Percentiles rank a stretch among this genome's conserved stretches.
Conservation (phyloP, 2,797 vertebrate genomes). For the Anniella stebbinsi region DNA sequence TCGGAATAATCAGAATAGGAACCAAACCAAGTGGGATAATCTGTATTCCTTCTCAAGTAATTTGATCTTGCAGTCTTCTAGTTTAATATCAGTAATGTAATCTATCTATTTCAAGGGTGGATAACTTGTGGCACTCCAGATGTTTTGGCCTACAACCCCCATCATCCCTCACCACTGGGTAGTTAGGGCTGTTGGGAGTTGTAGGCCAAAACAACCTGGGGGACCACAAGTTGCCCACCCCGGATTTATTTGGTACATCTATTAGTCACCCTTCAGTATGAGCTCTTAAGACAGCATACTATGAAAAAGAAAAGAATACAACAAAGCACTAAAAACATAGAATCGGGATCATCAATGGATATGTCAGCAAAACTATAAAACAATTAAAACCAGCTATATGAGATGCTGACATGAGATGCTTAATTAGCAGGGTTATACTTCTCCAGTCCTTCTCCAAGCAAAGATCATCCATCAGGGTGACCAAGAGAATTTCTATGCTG, state of each 20-base stretch:
- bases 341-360: neutral
- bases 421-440: neutral
- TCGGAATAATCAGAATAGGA: conserved; percentile 53
- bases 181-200: no score
- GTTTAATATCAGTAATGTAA: conserved; percentile 15
- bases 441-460: neutral
- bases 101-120: neutral
- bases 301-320: neutral
- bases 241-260: neutral
- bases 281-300: neutral
- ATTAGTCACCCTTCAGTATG: neutral
- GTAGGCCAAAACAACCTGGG: no score
- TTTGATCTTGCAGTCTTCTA: conserved; percentile 16
- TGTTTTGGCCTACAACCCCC: no score
- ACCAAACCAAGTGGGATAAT: conserved; percentile 46
- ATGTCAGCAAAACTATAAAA: neutral
- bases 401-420: neutral
- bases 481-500: neutral
- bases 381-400: no score
- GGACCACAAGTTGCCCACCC: no score
- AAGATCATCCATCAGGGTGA: neutral
- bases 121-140: no score
- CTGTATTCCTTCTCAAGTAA: conserved; percentile 40
- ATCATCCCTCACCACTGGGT: no score
- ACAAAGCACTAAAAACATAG: neutral